phyloP scores from a whole-genome alignment of 2,888 invertebrate genomes.

The Osmoderma eremita region DNA sequence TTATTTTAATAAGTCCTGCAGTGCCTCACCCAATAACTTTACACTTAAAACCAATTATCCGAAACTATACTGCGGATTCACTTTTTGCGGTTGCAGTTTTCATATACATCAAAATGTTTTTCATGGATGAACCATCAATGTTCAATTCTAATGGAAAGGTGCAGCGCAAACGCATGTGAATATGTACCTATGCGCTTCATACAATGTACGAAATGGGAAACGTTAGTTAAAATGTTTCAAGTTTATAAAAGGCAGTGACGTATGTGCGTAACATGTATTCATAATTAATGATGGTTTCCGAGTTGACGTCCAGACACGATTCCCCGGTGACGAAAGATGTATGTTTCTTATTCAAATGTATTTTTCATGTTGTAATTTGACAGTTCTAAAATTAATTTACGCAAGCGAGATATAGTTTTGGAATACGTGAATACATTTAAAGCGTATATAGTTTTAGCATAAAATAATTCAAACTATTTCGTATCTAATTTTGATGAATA shows the following conservation, averaged over 20 bases:
- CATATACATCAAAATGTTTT: neutral
- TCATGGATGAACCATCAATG: too few species aligned
- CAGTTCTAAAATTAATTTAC: constrained; percentile 45
- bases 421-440: neutral
- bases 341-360: constrained; percentile 45
- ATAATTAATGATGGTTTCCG: constrained; percentile 44
- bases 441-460: neutral
- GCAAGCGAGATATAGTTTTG: constrained; percentile 20
- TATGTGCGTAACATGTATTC: constrained; percentile 15
- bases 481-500: neutral
- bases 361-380: constrained; percentile 49
- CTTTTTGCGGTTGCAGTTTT: neutral
- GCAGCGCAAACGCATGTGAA: neutral
- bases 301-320: constrained; percentile 47
- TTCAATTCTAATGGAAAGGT: too few species aligned
- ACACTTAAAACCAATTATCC: too few species aligned
- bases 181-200: neutral
- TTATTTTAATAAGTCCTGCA: neutral
- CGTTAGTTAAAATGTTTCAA: constrained; percentile 17
- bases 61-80: neutral
- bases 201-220: constrained; percentile 27
- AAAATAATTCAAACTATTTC: neutral
- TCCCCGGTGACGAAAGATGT: constrained; percentile 47
- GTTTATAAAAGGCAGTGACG: neutral
- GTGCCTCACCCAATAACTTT: too few species aligned